Base-by-base conservation (phyloP, 2,797 vertebrate species). In the Gila robusta region DNA sequence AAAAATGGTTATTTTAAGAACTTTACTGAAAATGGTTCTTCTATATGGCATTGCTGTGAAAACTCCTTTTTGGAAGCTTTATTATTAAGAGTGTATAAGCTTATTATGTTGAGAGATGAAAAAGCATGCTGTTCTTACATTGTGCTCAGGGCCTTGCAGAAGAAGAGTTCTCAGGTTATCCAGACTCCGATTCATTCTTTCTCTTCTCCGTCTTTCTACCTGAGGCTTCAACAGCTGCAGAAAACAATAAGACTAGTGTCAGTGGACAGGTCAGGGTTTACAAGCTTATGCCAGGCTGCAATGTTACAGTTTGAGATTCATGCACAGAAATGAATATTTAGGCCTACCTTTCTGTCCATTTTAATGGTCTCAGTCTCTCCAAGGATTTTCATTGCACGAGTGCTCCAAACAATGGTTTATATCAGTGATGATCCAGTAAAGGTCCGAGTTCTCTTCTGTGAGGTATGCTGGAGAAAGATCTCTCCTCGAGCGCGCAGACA, bases 181-280 rank as follows among this genome's bases (percentile, higher is more conserved):
- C 91, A 98, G 93, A 89, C 97, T 97, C 80, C 89, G 90, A 89
- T 97, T 98, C 91, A 98, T 97, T 74, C 96, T 93, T 86, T 97
- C 96, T 62, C 97, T 92, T 4, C 97, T 94, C 44, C 96, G 95
- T 88, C 96, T 96, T 92, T 97, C 97, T 86, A 96, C 94, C 77
- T 97, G 95, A 83, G 97, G 96, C 87, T 98, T 98, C 26, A 96
- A 87, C 72, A 97, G 83, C 96, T 97, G 88, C 6, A 26, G 59
- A 37, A 41, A 70, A 82, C 70, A 62, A 5, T 44, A 37, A 37
- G 26, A 64, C 14, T 5, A 67, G 81, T 7, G 17, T 89, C 44
- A 88, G 85, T 52, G 37, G 49, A 73, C 35, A 52, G 47, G 54
- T 59, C 79, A 73, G 14, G 23, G 5, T 54, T 21, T n/a, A 49